Percentiles rank a stretch among this genome's conserved stretches.
phyloP scores from a whole-genome alignment of 2,113 vertebrate genomes.

The Menura novaehollandiae region DNA sequence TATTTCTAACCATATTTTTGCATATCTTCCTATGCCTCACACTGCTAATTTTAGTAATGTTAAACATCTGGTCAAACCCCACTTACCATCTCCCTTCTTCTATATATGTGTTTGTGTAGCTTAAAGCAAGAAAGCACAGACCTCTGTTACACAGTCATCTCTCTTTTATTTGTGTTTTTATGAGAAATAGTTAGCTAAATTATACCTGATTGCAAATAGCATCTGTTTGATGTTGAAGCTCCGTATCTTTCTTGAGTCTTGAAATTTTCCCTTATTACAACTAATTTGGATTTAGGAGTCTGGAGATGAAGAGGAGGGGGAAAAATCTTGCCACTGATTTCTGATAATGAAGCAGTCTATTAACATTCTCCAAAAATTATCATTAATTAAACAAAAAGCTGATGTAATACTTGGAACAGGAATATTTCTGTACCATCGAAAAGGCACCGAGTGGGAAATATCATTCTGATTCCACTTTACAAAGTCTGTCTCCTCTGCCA shows the following conservation, averaged over 20 bases:
- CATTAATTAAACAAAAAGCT: constrained; percentile 27
- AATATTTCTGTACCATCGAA: constrained; percentile 1
- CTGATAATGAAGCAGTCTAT: constrained; percentile 23
- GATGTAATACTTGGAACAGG: background rate
- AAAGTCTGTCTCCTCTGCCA: background rate
- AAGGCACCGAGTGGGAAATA: background rate
- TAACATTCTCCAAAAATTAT: constrained; percentile 9
- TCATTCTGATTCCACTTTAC: background rate
- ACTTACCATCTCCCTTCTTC: background rate
- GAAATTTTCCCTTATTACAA: constrained; percentile 2
- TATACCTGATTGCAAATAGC: constrained; percentile 50
- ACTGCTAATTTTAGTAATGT: background rate
- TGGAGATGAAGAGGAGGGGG: constrained; percentile 28
- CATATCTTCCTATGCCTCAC: background rate
- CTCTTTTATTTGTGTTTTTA: constrained; percentile 39
- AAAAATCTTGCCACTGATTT: constrained; percentile 1
- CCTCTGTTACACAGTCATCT: background rate
- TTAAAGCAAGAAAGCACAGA: background rate
- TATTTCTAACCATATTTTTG: background rate
- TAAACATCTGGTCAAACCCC: background rate
- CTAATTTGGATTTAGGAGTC: constrained; percentile 39
- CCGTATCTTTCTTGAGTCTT: background rate
- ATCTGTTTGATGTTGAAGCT: constrained; percentile 2
- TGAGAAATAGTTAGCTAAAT: background rate
- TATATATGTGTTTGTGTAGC: background rate